Evolutionary conservation across 2,113 vertebrate genomes (phyloP), one percentile per base, ranked within the genome.

Genomic region (Pachypanchax playfairii): DNA sequence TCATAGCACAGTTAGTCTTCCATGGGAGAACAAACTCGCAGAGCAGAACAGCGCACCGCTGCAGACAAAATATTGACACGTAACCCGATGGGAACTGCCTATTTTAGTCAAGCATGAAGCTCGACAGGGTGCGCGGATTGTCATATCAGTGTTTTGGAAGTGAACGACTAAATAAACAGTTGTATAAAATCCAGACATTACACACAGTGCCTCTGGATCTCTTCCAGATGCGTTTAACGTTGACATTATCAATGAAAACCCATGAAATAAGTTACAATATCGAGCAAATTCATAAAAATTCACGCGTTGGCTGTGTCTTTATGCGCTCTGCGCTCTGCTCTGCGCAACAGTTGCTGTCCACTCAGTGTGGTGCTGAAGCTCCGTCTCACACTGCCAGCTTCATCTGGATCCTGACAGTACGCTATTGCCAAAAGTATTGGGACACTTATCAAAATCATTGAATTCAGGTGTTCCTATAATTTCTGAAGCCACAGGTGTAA

Each of bases 1-100:
- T 89, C 88, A 89, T 75, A 89, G 89, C 84, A 83, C 77, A 77
- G 75, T 48, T 67, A 86, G 82, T 81, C 78, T 83, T 85, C 78
- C 70, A 55, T 46, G 70, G 58, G 66, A 76, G 76, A 73, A 71
- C 59, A 50, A 82, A 73, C 68, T 75, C 83, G 55, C 60, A 43
- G 8, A 62, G 64, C 69, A 46, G 52, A 22, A 22, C 2, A 13
- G 38, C 53, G 61, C 69, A 60, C 61, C 36, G 75, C 83, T 70
- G 69, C 57, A 21, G 61, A 74, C 65, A 35, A 35, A 53, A 53
- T 29, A 13, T 25, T 46, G 62, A 36, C 49, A 67, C 61, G 55
- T 54, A 51, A 9, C 53, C 53, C 35, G 26, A 41, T 49, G 62
- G 50, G 0, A 59, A 35, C 54, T 66, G 67, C 56, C 59, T 48